These are phyloP conservation scores for Suricata suricatta DNA, from an alignment of 2,113 vertebrate genomes.

Conservation along the genomic window DNA sequence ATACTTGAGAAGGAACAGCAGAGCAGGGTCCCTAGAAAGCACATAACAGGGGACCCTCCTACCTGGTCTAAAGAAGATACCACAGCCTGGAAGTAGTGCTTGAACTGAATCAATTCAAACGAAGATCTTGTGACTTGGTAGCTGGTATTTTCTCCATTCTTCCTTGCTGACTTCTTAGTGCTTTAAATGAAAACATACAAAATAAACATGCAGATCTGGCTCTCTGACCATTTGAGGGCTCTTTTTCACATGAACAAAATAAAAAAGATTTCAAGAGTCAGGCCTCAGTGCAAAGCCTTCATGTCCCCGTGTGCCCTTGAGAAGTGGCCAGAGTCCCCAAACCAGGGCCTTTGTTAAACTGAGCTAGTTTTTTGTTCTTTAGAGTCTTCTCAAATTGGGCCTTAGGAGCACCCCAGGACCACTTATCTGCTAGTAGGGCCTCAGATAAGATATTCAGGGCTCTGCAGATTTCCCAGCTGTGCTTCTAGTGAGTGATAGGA, in stretches of 20 bases:
- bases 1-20: neutral
- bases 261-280: neutral
- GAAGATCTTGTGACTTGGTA: neutral
- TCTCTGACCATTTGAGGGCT: neutral
- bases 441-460: neutral
- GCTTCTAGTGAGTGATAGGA: neutral
- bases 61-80: neutral
- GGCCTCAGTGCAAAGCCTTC: neutral
- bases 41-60: fast-evolving
- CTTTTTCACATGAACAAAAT: neutral
- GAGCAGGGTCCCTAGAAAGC: neutral
- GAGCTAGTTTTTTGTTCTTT: neutral
- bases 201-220: neutral
- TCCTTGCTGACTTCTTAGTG: neutral
- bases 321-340: neutral
- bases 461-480: neutral
- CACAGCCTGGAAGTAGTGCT: neutral
- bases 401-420: neutral
- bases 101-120: neutral
- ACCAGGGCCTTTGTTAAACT: neutral
- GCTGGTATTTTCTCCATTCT: neutral
- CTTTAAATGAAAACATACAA: neutral
- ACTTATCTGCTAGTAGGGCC: neutral
- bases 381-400: neutral
- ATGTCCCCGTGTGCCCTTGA: neutral